Conservation (phyloP, 2,797 vertebrate species). For the Numenius phaeopus region DNA sequence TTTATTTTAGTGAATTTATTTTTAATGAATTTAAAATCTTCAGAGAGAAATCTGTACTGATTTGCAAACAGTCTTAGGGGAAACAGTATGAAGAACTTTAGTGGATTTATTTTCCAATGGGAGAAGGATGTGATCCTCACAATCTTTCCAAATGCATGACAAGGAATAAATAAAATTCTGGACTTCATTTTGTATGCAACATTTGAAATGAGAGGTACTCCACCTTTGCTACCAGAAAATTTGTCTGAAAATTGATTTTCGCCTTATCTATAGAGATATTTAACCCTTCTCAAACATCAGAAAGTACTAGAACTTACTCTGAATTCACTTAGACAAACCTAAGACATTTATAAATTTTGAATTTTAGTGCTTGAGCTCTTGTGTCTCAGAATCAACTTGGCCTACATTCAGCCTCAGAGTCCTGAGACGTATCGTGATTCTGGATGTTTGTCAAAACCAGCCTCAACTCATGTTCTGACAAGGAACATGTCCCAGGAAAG, state of each 20-base stretch:
- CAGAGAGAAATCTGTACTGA: neutral
- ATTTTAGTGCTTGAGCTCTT: neutral
- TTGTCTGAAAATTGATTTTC: neutral
- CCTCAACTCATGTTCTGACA: neutral
- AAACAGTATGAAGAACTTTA: neutral
- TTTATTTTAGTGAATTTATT: neutral
- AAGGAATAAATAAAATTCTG: neutral
- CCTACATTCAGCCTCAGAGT: neutral
- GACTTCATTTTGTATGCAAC: neutral
- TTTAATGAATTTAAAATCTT: neutral
- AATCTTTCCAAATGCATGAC: neutral
- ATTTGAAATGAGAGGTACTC: neutral
- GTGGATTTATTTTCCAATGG: neutral
- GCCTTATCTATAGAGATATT: neutral
- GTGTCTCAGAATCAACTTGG: neutral
- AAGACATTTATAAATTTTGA: neutral
- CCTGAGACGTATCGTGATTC: neutral
- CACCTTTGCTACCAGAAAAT: neutral
- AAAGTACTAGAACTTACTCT: neutral
- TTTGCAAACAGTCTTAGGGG: neutral
- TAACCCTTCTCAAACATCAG: neutral
- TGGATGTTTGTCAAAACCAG: neutral
- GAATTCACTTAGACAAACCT: neutral
- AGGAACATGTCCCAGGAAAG: neutral
- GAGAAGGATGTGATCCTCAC: neutral